A percentile compares a stretch with the other conserved stretches of the same genome.
Conservation (phyloP, 2,797 vertebrate species). For the Fratercula arctica region DNA sequence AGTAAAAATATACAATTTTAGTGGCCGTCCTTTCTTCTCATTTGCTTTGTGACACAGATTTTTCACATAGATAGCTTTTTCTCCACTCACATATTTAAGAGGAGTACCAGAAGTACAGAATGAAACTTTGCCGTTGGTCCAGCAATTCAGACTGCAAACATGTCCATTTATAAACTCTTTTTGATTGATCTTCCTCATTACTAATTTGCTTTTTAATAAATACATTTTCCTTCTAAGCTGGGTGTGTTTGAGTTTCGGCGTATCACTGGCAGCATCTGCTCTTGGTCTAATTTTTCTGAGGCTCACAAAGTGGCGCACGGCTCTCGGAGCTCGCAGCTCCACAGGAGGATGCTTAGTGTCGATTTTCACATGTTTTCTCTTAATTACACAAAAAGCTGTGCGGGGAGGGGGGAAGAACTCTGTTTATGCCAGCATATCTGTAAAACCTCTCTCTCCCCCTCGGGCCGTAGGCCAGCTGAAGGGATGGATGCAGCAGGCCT, state of each 20-base stretch:
- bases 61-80: not conserved
- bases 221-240: not conserved
- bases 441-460: not conserved
- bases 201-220: not conserved
- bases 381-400: not conserved
- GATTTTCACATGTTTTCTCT: not conserved
- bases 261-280: not conserved
- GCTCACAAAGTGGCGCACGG: rapidly evolving
- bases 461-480: not conserved
- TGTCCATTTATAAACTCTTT: not conserved
- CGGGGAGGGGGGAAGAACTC: not conserved
- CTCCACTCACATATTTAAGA: not conserved
- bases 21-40: not conserved
- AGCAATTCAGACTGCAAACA: not conserved
- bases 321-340: not conserved
- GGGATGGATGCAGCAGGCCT: not conserved
- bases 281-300: not conserved
- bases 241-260: not conserved
- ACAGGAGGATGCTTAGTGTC: not conserved
- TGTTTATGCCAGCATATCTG: rapidly evolving
- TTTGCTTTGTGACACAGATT: not conserved
- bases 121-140: not conserved
- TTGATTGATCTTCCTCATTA: not conserved
- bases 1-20: not conserved
- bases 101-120: not conserved